phyloP scores from a whole-genome alignment of 2,797 vertebrate species.

The Gallinago stenura region DNA sequence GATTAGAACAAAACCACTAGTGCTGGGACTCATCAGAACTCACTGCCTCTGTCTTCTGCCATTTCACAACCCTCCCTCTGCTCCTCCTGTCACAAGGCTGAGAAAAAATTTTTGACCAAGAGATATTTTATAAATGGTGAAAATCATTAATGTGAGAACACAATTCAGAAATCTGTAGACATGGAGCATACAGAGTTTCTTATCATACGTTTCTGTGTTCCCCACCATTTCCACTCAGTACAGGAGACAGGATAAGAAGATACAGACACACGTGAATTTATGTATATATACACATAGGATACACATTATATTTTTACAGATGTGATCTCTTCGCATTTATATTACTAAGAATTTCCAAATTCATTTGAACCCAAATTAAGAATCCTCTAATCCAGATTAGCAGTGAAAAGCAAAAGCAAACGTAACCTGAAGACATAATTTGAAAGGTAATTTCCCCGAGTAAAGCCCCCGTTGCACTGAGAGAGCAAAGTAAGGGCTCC shows the following conservation, averaged over 20 bases:
- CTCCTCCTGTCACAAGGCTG: neutral
- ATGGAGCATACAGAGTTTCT: neutral
- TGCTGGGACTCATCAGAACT: neutral
- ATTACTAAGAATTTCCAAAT: neutral
- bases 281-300: accelerated
- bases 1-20: neutral
- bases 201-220: neutral
- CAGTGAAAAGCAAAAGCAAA: neutral
- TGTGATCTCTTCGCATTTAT: neutral
- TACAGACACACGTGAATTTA: no score
- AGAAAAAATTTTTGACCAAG: neutral
- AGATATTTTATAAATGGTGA: neutral
- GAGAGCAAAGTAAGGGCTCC: neutral
- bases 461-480: neutral
- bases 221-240: neutral
- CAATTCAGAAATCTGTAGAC: neutral
- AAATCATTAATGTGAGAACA: neutral
- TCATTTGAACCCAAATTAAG: neutral
- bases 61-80: accelerated
- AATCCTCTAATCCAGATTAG: slow-evolving; percentile 5
- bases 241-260: neutral
- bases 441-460: neutral
- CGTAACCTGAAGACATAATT: accelerated
- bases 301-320: neutral
- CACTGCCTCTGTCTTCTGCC: neutral